phyloP scores from a whole-genome alignment of 53 echinoderm and acorn worm species.

The Mesocentrotus franciscanus region DNA sequence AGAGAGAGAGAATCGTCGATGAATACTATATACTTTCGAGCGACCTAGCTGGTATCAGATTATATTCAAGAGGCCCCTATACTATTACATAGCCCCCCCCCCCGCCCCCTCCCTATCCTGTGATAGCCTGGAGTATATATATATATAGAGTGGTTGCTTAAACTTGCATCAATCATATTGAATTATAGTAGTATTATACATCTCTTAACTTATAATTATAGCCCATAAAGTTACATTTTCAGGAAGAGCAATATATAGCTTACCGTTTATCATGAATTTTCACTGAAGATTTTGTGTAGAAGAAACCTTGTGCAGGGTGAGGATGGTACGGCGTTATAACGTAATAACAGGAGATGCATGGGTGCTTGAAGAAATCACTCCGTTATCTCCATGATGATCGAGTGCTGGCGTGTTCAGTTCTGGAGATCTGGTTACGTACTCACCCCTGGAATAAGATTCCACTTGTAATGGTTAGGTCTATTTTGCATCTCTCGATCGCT shows the following conservation, averaged over 20 bases:
- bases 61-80: too few species aligned
- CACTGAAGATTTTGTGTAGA: background rate
- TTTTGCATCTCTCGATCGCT: background rate
- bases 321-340: background rate
- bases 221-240: too few species aligned
- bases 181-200: too few species aligned
- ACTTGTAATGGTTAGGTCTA: background rate
- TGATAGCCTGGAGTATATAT: too few species aligned
- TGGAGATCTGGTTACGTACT: background rate
- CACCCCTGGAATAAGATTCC: background rate
- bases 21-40: too few species aligned
- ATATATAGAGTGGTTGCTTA: too few species aligned
- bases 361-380: background rate
- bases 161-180: too few species aligned
- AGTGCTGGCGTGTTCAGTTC: background rate
- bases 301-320: background rate
- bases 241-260: background rate
- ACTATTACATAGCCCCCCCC: too few species aligned
- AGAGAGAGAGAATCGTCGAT: too few species aligned
- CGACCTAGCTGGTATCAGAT: too few species aligned
- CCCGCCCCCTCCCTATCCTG: too few species aligned
- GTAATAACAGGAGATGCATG: background rate
- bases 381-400: background rate
- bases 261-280: conserved; percentile 20
- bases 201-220: too few species aligned